Conservation (phyloP, 2,888 invertebrate species). For the Globia sparganii region DNA sequence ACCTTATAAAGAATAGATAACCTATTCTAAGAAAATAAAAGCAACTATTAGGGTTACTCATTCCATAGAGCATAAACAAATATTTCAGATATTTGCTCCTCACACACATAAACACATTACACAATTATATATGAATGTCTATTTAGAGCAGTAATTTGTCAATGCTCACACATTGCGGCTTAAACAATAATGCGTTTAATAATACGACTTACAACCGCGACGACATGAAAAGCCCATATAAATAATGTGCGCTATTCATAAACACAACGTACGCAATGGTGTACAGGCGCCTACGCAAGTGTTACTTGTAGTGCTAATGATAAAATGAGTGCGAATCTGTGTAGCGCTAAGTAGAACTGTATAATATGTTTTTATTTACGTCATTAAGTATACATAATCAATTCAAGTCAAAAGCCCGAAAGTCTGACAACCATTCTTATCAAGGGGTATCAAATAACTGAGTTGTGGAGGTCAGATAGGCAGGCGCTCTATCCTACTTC, state of each 20-base stretch:
- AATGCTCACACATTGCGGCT: constrained; percentile 24
- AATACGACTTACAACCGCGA: constrained; percentile 49
- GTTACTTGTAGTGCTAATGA: constrained; percentile 29
- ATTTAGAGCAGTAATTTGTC: constrained; percentile 38
- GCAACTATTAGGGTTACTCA: not conserved
- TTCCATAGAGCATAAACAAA: not conserved
- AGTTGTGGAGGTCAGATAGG: not conserved
- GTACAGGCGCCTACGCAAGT: constrained; percentile 33
- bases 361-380: not conserved
- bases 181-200: constrained; percentile 54
- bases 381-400: not conserved
- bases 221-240: constrained; percentile 72
- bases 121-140: constrained; percentile 3
- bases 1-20: not conserved
- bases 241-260: constrained; percentile 71
- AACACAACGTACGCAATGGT: constrained; percentile 49
- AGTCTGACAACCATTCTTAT: not conserved
- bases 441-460: not conserved
- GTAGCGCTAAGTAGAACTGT: constrained; percentile 3
- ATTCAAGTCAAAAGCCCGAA: not conserved
- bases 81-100: constrained; percentile 17
- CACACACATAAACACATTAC: constrained; percentile 6
- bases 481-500: too few species aligned
- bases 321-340: constrained; percentile 30
- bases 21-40: not conserved